Base-by-base conservation (phyloP, 2,113 vertebrate genomes). In the Nannobrachium achirus region DNA sequence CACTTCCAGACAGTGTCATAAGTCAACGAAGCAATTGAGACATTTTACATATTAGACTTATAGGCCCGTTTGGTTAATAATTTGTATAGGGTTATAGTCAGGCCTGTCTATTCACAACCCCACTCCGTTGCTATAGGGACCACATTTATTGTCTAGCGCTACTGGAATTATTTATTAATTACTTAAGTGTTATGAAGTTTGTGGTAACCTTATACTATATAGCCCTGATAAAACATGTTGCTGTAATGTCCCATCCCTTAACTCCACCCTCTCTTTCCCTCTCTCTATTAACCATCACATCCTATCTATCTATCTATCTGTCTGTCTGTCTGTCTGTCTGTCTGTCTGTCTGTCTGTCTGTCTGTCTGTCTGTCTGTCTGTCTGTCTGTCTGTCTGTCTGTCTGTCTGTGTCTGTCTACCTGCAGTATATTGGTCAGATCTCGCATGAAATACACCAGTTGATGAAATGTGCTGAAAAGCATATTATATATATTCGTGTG, bases 331-430 rank as follows among this genome's bases (percentile, higher is more conserved):
- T 69, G 4, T 63, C 44, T 48, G 11, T 58, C 7, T 33, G 46
- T 52, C n/a, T 20, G 6, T 18, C 15, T 50, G 58, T 61, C 11
- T 49, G 19, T 78, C 10, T 70, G 14, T 60, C 25, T 66, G 3
- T 55, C 40, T 74, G 42, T 79, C 53, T 64, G 18, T 69, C 25
- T 63, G n/a, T 80, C 51, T 50, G 40, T 71, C 63, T 50, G 51
- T 75, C 60, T 75, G 50, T 67, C 20, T 49, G 42, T 68, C 73
- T 62, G 56, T 69, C 45, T 56, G 42, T 63, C 50, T 71, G 53
- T 74, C 55, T 51, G 52, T 64, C 51, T 48, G 1, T 9, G 6
- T n/a, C n/a, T 52, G 48, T 7, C 8, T 49, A 13, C n/a, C 44
- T 50, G 48, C 48, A 14, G 11, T 50, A n/a, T 48, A 50, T 8